Evolutionary conservation across 1,140 invertebrate species (phyloP), one percentile per base, ranked within the genome.

Genomic region (Amyelois transitella): DNA sequence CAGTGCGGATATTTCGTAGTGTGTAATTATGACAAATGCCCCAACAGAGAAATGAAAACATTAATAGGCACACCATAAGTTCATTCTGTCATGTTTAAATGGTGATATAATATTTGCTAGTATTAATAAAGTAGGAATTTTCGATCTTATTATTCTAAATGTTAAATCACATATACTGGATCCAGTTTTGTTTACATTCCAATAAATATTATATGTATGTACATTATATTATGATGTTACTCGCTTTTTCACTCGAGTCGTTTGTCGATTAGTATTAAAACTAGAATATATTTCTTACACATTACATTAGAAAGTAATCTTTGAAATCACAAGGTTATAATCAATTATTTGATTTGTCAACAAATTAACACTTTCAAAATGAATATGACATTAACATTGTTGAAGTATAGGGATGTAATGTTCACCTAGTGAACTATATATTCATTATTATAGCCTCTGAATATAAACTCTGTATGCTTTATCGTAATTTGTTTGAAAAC

Each of bases 41-140:
- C 47, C 54, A 56, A 43, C 17, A 22, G 6, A 12, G 18, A 14
- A 18, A 20, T 44, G 14, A 10, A 43, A 5, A 12, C 32, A 55
- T 38, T 5, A 28, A 6, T 28, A 14, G 17, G 17, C 43, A 19
- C 47, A 56, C 48, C 25, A 14, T 6, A 25, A 20, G 21, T 38
- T 38, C 8, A 21, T 6, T n/a, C n/a, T n/a, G 6, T 43, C 14
- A 48, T 53, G 28, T 47, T 19, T 48, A 22, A 48, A 54, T 54
- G 43, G 38, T 47, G 49, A 43, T 38, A 53, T 55, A 55, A 22
- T 22, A 60, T 32, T 60, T 50, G 53, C 47, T 60, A 60, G 52
- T 55, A 25, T 55, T 60, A 44, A 47, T 54, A 48, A 12, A 14
- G 6, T 48, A 48, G 45, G 20, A 48, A 18, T 48, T 48, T 45